A percentile compares a stretch with the other conserved stretches of the same genome.
Evolutionary conservation across 2,113 vertebrate species (phyloP).

Genomic region (Lagopus leucura): DNA sequence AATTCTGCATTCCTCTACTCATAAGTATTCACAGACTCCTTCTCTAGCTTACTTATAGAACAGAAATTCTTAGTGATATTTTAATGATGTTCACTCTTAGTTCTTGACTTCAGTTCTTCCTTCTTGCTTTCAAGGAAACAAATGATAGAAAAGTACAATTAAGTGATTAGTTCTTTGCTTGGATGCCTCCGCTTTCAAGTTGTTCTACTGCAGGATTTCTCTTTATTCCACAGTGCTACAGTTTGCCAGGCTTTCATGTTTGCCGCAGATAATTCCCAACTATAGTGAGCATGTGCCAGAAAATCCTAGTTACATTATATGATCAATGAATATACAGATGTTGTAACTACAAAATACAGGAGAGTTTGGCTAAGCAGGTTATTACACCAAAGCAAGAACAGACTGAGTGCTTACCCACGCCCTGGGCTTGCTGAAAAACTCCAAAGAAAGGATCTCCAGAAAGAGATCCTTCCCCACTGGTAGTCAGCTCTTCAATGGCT

Average conservation of each 20-base stretch:
- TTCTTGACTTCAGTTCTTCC: neutral
- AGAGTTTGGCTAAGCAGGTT: no score
- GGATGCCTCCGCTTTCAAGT: neutral
- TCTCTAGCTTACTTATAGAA: neutral
- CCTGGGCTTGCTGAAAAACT: no score
- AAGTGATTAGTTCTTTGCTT: neutral
- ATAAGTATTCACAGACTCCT: neutral
- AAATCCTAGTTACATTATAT: neutral
- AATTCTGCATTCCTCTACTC: neutral
- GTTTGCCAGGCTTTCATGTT: neutral
- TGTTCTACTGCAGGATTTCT: neutral
- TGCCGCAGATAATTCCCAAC: neutral
- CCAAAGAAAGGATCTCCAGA: no score
- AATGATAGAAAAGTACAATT: neutral
- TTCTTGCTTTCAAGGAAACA: neutral
- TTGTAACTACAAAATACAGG: no score
- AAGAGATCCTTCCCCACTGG: no score
- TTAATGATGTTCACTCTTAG: neutral
- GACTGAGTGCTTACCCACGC: no score
- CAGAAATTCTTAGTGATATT: neutral
- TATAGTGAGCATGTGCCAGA: neutral
- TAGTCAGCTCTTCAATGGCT: no score
- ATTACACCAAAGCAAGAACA: no score
- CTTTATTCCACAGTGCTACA: neutral
- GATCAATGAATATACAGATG: no score